Evolutionary conservation across 2,113 vertebrate species (phyloP), one percentile per base, ranked within the genome.

Genomic region (Heteronetta atricapilla): DNA sequence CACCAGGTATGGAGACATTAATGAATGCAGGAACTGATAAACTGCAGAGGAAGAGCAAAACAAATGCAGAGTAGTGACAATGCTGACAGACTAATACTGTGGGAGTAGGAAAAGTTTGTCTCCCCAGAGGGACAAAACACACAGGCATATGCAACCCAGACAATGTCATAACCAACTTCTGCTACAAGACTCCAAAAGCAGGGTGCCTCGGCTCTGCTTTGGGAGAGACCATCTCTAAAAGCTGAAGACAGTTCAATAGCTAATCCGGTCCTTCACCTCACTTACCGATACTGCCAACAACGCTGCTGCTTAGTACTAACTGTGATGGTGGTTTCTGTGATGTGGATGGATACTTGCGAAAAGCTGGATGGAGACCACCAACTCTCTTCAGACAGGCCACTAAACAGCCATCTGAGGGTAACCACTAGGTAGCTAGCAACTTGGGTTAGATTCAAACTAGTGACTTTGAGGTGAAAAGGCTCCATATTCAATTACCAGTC

Each of bases 311-410:
- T 96, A 95, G 92, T 92, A 93, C 80, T 20, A 44, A 60, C 42
- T 55, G 88, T 9, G 48, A 82, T 0, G 3, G 93, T 87, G 95
- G 96, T 85, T 33, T 87, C 94, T 97, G 88, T 96, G 95, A 97
- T 96, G 95, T 96, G 96, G 95, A 83, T n/a, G 68, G 93, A 83
- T 73, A 80, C 10, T 93, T 44, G 86, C 31, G 6, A 92, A 79
- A 87, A 89, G 93, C 88, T 96, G 93, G 73, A 82, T 86, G 48
- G 90, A 82, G 96, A 97, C 96, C 96, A 97, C 96, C 96, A 97
- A 82, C 86, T 97, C 94, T 87, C 96, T 97, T 97, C 96, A 97
- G 93, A 95, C 83, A 93, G 95, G 92, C 96, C 96, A 93, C 95
- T 82, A 95, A 97, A 96, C 94, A 95, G 66, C 90, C 86, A 76